Evolutionary conservation across 2,888 invertebrate species (phyloP), one percentile per base, ranked within the genome.

Genomic region (Abrostola triplasia): DNA sequence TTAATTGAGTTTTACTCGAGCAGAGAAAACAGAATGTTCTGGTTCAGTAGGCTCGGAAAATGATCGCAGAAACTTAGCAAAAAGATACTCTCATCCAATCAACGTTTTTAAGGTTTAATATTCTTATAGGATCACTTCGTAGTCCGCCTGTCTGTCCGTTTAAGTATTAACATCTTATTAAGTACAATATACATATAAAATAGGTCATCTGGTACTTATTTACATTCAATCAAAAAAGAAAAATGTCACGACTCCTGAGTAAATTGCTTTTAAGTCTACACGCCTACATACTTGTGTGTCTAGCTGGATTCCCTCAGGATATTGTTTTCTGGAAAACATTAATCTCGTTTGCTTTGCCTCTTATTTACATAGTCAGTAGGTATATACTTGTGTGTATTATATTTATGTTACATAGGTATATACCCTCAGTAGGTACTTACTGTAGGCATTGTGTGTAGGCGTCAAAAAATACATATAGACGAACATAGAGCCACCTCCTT

Each of bases 171-270:
- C 24, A 24, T 24, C 24, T 2, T 24, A 24, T 2, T 24, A 24
- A 24, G 24, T 47, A 47, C 13, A 47, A 24, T 4, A 47, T 47
- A 47, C 8, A 44, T 44, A 9, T 44, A 44, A 9, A 4, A 44
- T 12, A 44, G 13, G 24, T 9, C 9, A 13, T 13, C 24, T 9
- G 44, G 0, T 47, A 12, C 44, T 47, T 47, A 24, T 47, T 47
- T 47, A 24, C 24, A 47, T 47, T 47, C 44, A 47, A 47, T 47
- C 44, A 24, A 47, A 9, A 47, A 47, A 47, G 24, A 24, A 47
- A 44, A 9, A 24, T 47, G 8, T 10, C 44, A 47, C 44, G 13
- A 13, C 6, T 44, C 7, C 44, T 13, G 12, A 13, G 5, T 47
- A 47, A 47, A 47, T 47, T 47, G 44, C 9, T 47, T 13, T 12